Percentiles rank a stretch among this genome's conserved stretches.
These are phyloP conservation scores for Distichodus sexfasciatus DNA, from an alignment of 2,797 vertebrate genomes.

Conservation along the genomic window DNA sequence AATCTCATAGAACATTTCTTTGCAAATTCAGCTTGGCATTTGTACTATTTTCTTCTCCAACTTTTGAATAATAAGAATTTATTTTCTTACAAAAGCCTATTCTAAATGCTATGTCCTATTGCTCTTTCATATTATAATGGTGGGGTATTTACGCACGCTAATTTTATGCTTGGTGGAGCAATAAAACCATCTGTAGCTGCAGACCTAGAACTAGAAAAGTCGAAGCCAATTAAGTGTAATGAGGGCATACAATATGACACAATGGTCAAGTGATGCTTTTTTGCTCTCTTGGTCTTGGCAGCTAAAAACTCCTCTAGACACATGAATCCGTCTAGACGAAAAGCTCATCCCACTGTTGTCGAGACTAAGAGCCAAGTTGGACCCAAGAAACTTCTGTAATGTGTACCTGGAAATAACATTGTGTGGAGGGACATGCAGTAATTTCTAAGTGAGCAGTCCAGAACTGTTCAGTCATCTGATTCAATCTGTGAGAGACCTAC, in stretches of 20 bases:
- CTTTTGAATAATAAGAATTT: slow-evolving; percentile 16
- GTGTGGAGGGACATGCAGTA: too few relatives aligned
- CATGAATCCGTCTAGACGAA: not conserved
- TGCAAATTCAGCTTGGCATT: slow-evolving; percentile 10
- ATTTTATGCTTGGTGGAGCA: slow-evolving; percentile 40
- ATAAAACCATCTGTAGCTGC: slow-evolving; percentile 43
- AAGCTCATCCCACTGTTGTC: not conserved
- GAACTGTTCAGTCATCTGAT: too few relatives aligned
- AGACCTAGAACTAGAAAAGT: slow-evolving; percentile 28
- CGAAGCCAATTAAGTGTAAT: slow-evolving; percentile 38
- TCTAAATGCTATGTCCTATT: too few relatives aligned
- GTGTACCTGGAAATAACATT: slow-evolving; percentile 15
- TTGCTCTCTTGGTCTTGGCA: slow-evolving; percentile 21
- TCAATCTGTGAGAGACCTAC: too few relatives aligned
- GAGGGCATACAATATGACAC: slow-evolving; percentile 21
- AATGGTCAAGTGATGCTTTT: slow-evolving; percentile 12
- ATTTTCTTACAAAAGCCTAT: slow-evolving; percentile 27
- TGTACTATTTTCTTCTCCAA: not conserved
- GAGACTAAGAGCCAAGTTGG: slow-evolving; percentile 18
- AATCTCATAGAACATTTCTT: not conserved
- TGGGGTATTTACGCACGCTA: slow-evolving; percentile 30
- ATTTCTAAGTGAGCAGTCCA: too few relatives aligned
- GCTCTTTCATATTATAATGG: too few relatives aligned
- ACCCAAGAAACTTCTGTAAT: not conserved
- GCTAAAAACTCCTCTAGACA: not conserved